Evolutionary conservation across 2,113 vertebrate genomes (phyloP), one percentile per base, ranked within the genome.

Genomic region (Abramis brama): DNA sequence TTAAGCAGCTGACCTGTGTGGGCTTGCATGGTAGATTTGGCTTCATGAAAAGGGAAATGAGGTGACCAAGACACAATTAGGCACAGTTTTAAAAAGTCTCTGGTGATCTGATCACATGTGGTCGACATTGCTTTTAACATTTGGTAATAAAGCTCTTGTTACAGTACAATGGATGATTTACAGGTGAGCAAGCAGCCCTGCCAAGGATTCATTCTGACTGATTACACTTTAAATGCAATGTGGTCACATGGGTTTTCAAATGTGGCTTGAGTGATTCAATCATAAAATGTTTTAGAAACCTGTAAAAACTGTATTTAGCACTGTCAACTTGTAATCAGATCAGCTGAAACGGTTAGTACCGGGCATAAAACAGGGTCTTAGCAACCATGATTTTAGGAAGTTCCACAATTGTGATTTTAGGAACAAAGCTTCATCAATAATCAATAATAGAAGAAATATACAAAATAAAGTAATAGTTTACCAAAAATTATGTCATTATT

Each of bases 1-100:
- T 89, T 84, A 88, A 91, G 87, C 60, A 84, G 62, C 77, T 60
- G 50, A 88, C 91, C 73, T 93, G 90, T 92, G 73, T 1, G 21
- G 88, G 89, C 92, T 89, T 91, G 93, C 11, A 21, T 52, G 45
- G 75, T 6, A 59, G 30, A 39, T 39, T 33, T 5, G 43, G 11
- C 12, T 59, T 55, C 7, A 19, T 30, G 33, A 39, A 84, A 83
- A 60, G 55, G 0, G 11, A 60, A 74, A 50, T 4, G 47, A 55
- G 17, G 75, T 71, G 64, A 23, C 33, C 21, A 79, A 36, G 76
- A 79, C 27, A 78, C 50, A 36, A 33, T 78, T 78, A 78, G 30
- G 47, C 76, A 33, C 17, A 4, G 50, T 57, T 78, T 78, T 27
- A 27, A 57, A 52, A 75, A 78, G 50, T 57, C 76, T 59, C 11